Evolutionary conservation across 2,113 vertebrate genomes (phyloP), one percentile per base, ranked within the genome.

Genomic region (Struthio camelus): DNA sequence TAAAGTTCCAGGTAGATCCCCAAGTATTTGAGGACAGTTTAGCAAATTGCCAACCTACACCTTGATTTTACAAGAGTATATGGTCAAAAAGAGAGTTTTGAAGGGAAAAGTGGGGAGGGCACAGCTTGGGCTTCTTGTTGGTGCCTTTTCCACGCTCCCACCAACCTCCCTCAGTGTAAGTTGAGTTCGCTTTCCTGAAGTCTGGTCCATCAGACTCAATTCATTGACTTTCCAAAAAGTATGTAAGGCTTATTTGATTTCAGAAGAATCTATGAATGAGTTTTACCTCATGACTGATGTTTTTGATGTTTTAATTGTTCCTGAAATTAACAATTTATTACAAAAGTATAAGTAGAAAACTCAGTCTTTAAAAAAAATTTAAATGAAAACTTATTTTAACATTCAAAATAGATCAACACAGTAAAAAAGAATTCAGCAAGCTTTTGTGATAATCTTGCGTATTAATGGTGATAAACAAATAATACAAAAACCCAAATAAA

Each of bases 91-190:
- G 11, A 70, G 58, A 69, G 54, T 69, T 59, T 18, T 51, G 28
- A 46, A 66, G 34, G 59, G 54, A 40, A 58, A 64, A 87, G 46
- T 53, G 6, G 56, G 30, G 18, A 76, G 19, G 40, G 10, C 14
- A 76, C 22, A 65, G 16, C 10, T 10, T 20, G 67, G 44, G 36
- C 12, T 3, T 16, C 22, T 42, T 24, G 8, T 3, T n/a, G 5
- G 3, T 14, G 53, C 50, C 59, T 86, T n/a, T 61, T 51, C 7
- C 2, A 32, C 16, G 18, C 28, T 30, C 30, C 15, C 25, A 14
- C 38, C 36, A 0, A 0, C 51, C 76, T 44, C 89, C 28, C 18
- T n/a, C 62, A 56, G 81, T 12, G 9, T 6, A 44, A 5, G 4
- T 30, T 46, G 24, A 10, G 28, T 48, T 80, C 66, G 22, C n/a